Evolutionary conservation across 2,888 invertebrate genomes (phyloP).

Genomic region (Invenusta paracnida): DNA sequence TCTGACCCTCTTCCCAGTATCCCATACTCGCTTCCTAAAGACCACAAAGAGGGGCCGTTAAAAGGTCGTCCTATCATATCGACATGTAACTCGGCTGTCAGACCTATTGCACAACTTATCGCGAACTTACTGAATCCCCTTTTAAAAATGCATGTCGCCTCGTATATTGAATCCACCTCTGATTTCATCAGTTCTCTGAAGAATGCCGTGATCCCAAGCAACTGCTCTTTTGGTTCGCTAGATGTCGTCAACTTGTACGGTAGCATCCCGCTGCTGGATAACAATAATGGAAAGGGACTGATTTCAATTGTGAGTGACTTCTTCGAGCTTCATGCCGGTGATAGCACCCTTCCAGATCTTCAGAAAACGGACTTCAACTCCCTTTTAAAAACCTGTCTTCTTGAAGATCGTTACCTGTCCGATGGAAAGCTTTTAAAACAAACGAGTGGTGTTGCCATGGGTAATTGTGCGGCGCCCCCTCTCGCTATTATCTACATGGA

Average conservation of each 20-base stretch:
- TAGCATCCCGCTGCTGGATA: not conserved
- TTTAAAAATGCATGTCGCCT: not conserved
- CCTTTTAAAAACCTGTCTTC: not conserved
- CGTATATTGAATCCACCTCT: not conserved
- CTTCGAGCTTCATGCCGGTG: not conserved
- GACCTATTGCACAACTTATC: not conserved
- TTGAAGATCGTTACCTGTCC: not conserved
- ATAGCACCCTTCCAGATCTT: not conserved
- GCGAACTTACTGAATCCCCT: not conserved
- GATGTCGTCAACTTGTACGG: not conserved
- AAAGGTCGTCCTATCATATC: not conserved
- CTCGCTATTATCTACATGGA: not conserved
- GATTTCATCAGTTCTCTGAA: not conserved
- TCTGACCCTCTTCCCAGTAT: not conserved
- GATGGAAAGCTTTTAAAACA: not conserved
- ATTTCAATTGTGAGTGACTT: not conserved
- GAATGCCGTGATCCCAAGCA: not conserved
- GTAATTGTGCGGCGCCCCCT: not conserved
- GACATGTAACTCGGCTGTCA: not conserved
- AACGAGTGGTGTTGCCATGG: not conserved
- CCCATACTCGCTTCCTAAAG: conserved; percentile 5
- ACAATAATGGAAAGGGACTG: not conserved
- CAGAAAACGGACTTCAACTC: not conserved
- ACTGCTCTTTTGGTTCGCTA: not conserved
- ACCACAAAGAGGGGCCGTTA: conserved; percentile 15